These are phyloP conservation scores for Chlorops oryzae DNA, from an alignment of 1,140 invertebrate genomes.

Conservation along the genomic window DNA sequence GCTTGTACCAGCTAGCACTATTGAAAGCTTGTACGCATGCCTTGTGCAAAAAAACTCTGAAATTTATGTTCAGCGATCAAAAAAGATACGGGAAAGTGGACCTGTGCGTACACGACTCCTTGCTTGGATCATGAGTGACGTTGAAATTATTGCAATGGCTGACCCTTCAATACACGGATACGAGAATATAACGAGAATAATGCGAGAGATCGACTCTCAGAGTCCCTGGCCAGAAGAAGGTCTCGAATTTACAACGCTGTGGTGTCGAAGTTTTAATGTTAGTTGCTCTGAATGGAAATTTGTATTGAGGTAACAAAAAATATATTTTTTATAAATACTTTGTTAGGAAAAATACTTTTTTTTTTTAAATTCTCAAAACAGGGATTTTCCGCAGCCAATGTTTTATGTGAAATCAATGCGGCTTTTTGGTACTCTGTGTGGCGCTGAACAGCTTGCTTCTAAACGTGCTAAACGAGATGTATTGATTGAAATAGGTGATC, in stretches of 20 bases:
- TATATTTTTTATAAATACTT: not conserved
- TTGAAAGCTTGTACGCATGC: conserved; percentile 83
- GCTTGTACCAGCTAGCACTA: conserved; percentile 74
- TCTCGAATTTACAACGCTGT: conserved; percentile 85
- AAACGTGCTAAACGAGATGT: conserved; percentile 69
- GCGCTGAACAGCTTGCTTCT: conserved; percentile 80
- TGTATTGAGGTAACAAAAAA: conserved; percentile 54
- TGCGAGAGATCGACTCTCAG: conserved; percentile 75
- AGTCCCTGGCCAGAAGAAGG: conserved; percentile 87
- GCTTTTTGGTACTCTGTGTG: conserved; percentile 83
- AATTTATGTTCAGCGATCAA: conserved; percentile 90
- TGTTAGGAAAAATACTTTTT: not conserved
- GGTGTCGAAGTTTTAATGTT: conserved; percentile 80
- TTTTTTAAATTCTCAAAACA: conserved; percentile 4
- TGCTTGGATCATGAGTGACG: conserved; percentile 70
- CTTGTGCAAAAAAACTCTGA: conserved; percentile 85
- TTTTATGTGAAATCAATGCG: conserved; percentile 75
- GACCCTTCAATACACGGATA: conserved; percentile 79
- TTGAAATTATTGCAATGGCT: conserved; percentile 77
- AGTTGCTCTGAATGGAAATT: conserved; percentile 80
- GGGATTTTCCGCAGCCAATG: conserved; percentile 95
- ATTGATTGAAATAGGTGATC: conserved; percentile 64
- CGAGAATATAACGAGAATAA: conserved; percentile 67
- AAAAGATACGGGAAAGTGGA: conserved; percentile 66
- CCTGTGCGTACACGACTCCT: conserved; percentile 72